phyloP scores from a whole-genome alignment of 2,888 invertebrate species.

The Caenorhabditis auriculariae region DNA sequence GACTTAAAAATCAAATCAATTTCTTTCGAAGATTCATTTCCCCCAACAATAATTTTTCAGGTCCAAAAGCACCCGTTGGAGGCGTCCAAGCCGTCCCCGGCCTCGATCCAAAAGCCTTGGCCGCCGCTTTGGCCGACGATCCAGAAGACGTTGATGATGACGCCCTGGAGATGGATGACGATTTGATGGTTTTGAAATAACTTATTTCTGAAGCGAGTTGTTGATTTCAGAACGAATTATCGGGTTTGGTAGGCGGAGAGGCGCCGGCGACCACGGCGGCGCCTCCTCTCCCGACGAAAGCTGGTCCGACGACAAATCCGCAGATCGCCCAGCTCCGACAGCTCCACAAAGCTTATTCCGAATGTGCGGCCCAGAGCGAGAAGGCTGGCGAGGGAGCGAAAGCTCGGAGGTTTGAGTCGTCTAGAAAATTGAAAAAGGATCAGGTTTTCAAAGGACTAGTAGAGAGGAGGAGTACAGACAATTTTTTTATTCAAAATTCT shows the following conservation, averaged over 20 bases:
- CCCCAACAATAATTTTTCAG: no score
- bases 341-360: conserved; percentile 29
- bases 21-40: no score
- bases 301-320: conserved; percentile 3
- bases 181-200: conserved; percentile 10
- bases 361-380: conserved; percentile 22
- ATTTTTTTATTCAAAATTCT: no score
- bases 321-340: conserved; percentile 16
- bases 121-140: conserved; percentile 24
- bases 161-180: conserved; percentile 27
- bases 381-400: conserved; percentile 30
- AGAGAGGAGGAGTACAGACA: background rate
- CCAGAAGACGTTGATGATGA: conserved; percentile 18
- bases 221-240: conserved; percentile 19
- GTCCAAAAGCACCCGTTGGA: no score
- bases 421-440: no score
- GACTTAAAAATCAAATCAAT: no score
- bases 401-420: conserved; percentile 24
- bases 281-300: background rate
- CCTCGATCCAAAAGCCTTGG: conserved; percentile 28
- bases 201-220: background rate
- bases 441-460: no score
- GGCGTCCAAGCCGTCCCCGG: conserved; percentile 12
- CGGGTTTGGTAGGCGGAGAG: conserved; percentile 21
- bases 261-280: background rate